Evolutionary conservation across 2,888 invertebrate genomes (phyloP).

Genomic region (Ectobius pallidus): DNA sequence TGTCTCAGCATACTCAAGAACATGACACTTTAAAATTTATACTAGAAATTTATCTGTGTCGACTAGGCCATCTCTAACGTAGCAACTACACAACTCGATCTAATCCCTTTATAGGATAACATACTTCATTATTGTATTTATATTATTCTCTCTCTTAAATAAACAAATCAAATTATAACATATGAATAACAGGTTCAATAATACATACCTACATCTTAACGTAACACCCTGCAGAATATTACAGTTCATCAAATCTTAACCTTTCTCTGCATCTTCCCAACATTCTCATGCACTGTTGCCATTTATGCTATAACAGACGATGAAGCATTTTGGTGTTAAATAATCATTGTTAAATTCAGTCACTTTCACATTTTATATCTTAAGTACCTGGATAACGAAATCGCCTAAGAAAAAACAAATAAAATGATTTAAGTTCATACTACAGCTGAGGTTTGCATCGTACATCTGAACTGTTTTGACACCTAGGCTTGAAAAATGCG

Average conservation of each 20-base stretch:
- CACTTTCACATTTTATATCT: background rate
- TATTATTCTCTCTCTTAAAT: background rate
- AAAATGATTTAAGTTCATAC: background rate
- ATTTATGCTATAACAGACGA: background rate
- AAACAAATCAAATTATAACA: constrained; percentile 4
- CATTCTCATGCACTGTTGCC: background rate
- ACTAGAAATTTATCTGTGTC: background rate
- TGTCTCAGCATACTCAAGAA: background rate
- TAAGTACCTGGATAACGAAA: background rate
- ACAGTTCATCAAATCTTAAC: background rate
- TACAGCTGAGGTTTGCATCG: background rate
- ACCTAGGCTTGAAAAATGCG: no score
- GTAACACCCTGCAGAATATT: background rate
- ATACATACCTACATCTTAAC: background rate
- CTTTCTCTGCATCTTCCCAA: background rate
- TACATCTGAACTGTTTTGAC: no score
- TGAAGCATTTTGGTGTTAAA: background rate
- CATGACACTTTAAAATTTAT: background rate
- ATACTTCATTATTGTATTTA: background rate
- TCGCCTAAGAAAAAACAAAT: background rate
- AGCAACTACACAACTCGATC: background rate
- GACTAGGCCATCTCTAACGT: constrained; percentile 13
- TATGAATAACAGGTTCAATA: background rate
- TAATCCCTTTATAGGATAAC: background rate
- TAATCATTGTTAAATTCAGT: background rate